Base-by-base conservation (phyloP, 2,113 vertebrate species). In the Pitta sordida region DNA sequence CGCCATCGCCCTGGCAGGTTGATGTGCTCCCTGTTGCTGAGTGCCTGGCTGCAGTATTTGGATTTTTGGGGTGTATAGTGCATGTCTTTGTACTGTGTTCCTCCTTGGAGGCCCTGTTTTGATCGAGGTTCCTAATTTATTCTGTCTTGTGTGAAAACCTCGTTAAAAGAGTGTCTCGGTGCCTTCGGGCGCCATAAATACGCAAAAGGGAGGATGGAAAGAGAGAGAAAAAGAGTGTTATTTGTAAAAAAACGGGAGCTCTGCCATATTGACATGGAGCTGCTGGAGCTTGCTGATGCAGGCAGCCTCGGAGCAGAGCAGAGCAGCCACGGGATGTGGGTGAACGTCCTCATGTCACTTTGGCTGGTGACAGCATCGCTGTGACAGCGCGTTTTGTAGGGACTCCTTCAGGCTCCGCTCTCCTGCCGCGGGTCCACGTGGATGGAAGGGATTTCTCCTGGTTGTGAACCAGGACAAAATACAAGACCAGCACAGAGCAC, bases 41-140 rank as follows among this genome's bases (percentile, higher is more conserved):
- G 53, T 19, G 82, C 71, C 4, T 0, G 5, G 41, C 39, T 68
- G 77, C 14, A 9, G 55, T 46, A 15, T 36, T 44, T 51, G 81
- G 48, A 3, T 43, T 36, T 93, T 83, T 85, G 3, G 24, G 51
- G 52, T 82, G 18, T 32, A 7, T 36, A 11, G 52, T 1, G 9
- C 29, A 3, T 30, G 63, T 53, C 48, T 80, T 44, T 62, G 55
- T 60, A 7, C 36, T 13, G 52, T 55, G 26, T 7, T 91, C 36
- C 52, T 84, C 48, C 89, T n/a, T 91, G 77, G 74, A 95, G 82
- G 90, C 67, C 67, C 49, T 49, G 53, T 79, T 82, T 87, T 68
- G 78, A 90, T 91, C 53, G 26, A 37, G 82, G 13, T 49, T 92
- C 71, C 84, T 94, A 64, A 86, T 95, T 84, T 75, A 88, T 92